Evolutionary conservation across 92 coral and sea anemone genomes (phyloP).

Genomic region (Hydrozoanthus gracilis): DNA sequence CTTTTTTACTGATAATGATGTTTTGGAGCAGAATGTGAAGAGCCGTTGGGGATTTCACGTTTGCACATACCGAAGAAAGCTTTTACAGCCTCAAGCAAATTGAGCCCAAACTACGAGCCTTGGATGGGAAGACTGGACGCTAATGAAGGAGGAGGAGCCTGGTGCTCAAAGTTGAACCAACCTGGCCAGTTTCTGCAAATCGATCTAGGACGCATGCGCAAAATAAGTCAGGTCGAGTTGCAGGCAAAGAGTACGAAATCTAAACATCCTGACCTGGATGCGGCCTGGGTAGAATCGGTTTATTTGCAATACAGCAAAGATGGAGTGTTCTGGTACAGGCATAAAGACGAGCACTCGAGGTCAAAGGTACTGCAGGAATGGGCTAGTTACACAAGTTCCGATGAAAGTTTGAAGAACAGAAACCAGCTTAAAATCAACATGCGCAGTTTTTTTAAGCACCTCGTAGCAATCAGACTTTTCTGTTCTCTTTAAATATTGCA

Average conservation of each 20-base stretch:
- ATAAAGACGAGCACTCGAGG: slow-evolving; percentile 8
- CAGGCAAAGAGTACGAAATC: slow-evolving; percentile 69
- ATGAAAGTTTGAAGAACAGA: too few relatives aligned
- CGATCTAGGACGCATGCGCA: slow-evolving; percentile 69
- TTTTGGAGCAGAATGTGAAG: slow-evolving; percentile 55
- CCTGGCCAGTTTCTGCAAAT: slow-evolving; percentile 66
- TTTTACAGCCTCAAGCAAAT: slow-evolving; percentile 64
- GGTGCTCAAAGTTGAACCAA: slow-evolving; percentile 71
- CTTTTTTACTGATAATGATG: background rate
- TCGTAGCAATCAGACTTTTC: too few relatives aligned
- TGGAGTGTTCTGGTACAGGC: slow-evolving; percentile 53
- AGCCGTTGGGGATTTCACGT: slow-evolving; percentile 60
- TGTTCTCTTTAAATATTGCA: too few relatives aligned
- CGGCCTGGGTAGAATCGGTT: slow-evolving; percentile 72
- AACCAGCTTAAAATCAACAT: too few relatives aligned
- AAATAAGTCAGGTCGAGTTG: slow-evolving; percentile 56
- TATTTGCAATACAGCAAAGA: slow-evolving; percentile 42
- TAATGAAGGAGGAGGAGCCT: slow-evolving; percentile 66
- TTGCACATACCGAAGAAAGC: slow-evolving; percentile 41
- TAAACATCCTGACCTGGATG: slow-evolving; percentile 53
- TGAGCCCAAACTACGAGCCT: slow-evolving; percentile 72
- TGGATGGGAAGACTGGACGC: slow-evolving; percentile 79
- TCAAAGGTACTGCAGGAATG: background rate
- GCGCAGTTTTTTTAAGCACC: too few relatives aligned
- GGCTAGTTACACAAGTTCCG: too few relatives aligned